phyloP scores from a whole-genome alignment of 2,113 vertebrate species.

The Zosterops lateralis region DNA sequence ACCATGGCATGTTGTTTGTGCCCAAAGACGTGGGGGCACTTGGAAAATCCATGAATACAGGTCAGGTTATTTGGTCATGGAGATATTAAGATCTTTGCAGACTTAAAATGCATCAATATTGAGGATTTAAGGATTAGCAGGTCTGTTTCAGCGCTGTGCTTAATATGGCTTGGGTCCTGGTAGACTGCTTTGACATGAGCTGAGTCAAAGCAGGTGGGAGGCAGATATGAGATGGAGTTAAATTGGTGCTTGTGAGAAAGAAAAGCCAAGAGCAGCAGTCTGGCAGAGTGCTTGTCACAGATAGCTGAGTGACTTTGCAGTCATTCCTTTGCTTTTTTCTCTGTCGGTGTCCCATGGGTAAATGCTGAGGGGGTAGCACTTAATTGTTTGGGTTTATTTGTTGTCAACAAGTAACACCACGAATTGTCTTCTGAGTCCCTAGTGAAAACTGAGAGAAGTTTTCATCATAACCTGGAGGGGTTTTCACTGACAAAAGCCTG shows the following conservation, averaged over 20 bases:
- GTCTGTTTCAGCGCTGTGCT: neutral
- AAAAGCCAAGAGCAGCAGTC: neutral
- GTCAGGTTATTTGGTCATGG: neutral
- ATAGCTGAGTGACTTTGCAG: neutral
- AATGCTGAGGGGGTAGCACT: neutral
- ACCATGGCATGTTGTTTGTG: neutral
- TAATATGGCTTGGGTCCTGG: neutral
- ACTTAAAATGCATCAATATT: neutral
- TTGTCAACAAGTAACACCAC: neutral
- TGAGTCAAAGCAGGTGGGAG: slow-evolving; percentile 18
- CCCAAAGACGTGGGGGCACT: neutral
- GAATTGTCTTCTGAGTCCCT: neutral
- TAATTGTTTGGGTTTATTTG: slow-evolving; percentile 21
- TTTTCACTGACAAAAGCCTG: neutral
- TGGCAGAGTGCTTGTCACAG: neutral
- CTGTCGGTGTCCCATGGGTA: neutral
- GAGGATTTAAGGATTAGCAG: neutral
- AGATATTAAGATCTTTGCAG: neutral
- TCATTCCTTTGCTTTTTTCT: neutral
- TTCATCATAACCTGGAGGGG: neutral
- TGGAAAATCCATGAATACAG: neutral
- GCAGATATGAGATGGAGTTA: neutral
- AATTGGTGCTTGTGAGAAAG: neutral
- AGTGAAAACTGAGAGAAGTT: neutral
- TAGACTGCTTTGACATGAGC: neutral